Evolutionary conservation across 2,888 invertebrate genomes (phyloP).

Genomic region (Clunio marinus): DNA sequence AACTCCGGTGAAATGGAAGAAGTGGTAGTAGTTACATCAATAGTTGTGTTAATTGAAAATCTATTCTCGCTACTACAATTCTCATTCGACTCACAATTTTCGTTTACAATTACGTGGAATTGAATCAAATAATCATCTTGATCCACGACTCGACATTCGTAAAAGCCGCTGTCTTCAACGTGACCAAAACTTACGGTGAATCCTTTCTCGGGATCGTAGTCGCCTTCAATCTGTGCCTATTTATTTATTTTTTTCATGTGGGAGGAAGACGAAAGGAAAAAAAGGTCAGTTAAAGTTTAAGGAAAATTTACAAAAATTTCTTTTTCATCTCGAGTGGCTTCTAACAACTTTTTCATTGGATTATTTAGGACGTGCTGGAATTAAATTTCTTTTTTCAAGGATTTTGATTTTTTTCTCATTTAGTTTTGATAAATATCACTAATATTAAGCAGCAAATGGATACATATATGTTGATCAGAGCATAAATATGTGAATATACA

Average conservation of each 20-base stretch:
- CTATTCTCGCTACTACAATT: background rate
- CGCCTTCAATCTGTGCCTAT: constrained; percentile 3
- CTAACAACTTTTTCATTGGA: no score
- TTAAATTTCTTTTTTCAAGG: no score
- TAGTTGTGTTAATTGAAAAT: constrained; percentile 7
- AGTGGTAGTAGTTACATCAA: background rate
- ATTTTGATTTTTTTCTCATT: no score
- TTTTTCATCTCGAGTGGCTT: background rate
- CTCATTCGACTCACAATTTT: constrained; percentile 39
- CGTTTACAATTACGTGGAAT: constrained; percentile 40
- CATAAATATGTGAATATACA: no score
- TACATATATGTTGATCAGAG: no score
- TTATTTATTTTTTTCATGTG: background rate
- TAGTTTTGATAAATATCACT: no score
- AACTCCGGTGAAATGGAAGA: constrained; percentile 1
- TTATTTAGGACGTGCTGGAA: no score
- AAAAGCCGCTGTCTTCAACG: constrained; percentile 47
- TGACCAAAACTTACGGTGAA: constrained; percentile 48
- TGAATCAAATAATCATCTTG: constrained; percentile 32
- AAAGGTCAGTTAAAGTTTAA: background rate
- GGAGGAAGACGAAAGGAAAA: background rate
- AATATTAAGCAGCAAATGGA: no score
- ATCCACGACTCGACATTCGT: constrained; percentile 45
- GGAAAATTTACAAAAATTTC: background rate
- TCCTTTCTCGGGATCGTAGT: constrained; percentile 46